Conservation (phyloP, 1,140 invertebrate species). For the Cephus cinctus region DNA sequence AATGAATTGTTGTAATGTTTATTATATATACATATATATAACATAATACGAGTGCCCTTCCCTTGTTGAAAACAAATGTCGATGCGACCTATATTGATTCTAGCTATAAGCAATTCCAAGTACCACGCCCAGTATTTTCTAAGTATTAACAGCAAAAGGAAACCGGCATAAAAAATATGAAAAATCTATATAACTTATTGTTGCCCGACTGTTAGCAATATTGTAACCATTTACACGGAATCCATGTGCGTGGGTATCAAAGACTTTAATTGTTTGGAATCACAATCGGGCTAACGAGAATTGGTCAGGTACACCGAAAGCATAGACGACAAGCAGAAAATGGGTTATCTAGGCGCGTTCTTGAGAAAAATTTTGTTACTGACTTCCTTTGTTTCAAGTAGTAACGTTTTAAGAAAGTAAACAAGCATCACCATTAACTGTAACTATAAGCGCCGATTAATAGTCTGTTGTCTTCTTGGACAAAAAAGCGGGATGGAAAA, state of each 20-base stretch:
- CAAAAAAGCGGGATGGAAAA: too few species aligned
- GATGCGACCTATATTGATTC: conserved; percentile 33
- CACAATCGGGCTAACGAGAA: too few species aligned
- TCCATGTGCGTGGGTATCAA: background rate
- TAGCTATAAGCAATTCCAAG: conserved; percentile 37
- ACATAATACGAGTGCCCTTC: conserved; percentile 23
- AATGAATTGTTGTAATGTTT: conserved; percentile 8
- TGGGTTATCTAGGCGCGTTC: too few species aligned
- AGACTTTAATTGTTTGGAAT: background rate
- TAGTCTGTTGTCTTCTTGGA: too few species aligned
- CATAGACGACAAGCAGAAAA: too few species aligned
- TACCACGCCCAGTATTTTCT: conserved; percentile 48
- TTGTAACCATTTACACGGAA: background rate
- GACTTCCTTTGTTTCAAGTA: too few species aligned
- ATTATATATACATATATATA: conserved; percentile 13
- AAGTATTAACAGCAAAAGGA: conserved; percentile 29
- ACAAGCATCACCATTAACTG: too few species aligned
- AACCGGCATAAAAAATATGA: conserved; percentile 3
- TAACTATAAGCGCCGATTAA: too few species aligned
- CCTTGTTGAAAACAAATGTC: conserved; percentile 19
- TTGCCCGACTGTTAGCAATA: too few species aligned
- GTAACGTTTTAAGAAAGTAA: too few species aligned
- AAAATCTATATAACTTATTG: conserved; percentile 1
- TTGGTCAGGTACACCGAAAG: too few species aligned
- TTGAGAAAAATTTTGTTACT: too few species aligned